Percentiles rank a stretch among this genome's conserved stretches.
phyloP scores from a whole-genome alignment of 2,113 vertebrate genomes.

The Urocolius indicus region DNA sequence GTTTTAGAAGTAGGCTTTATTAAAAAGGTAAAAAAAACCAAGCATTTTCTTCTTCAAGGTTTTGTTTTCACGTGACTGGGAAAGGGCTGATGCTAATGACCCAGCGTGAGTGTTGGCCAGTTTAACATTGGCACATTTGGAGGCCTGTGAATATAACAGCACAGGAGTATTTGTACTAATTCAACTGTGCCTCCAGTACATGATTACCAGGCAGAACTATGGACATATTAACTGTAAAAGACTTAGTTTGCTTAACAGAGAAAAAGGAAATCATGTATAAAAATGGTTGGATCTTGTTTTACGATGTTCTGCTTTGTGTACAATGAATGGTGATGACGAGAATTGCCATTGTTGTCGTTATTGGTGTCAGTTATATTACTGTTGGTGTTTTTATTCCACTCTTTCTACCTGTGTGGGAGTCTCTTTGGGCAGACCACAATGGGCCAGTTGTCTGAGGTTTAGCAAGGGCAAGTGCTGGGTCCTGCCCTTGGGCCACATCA shows the following conservation, averaged over 20 bases:
- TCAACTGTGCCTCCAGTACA: not conserved
- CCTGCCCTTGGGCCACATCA: too few relatives aligned
- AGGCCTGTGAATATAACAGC: not conserved
- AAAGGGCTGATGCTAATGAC: not conserved
- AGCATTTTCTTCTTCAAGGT: not conserved
- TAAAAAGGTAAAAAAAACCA: too few relatives aligned
- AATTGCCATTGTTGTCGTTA: fast-evolving
- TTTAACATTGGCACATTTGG: not conserved
- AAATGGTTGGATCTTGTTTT: not conserved
- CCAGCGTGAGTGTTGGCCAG: not conserved
- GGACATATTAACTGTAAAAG: not conserved
- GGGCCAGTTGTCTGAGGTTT: too few relatives aligned
- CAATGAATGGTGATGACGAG: not conserved
- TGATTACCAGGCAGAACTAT: not conserved
- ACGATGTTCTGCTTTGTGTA: fast-evolving
- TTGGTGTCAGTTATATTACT: too few relatives aligned
- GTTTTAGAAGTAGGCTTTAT: conserved; percentile 17
- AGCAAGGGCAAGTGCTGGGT: too few relatives aligned
- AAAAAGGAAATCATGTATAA: not conserved
- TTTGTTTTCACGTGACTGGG: not conserved
- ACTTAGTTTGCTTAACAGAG: not conserved
- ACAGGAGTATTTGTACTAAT: not conserved
- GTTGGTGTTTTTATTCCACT: fast-evolving
- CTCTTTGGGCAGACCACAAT: too few relatives aligned
- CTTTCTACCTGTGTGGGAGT: fast-evolving